These are phyloP conservation scores for Heliothis subflexa DNA, from an alignment of 1,140 invertebrate genomes.

Conservation along the genomic window DNA sequence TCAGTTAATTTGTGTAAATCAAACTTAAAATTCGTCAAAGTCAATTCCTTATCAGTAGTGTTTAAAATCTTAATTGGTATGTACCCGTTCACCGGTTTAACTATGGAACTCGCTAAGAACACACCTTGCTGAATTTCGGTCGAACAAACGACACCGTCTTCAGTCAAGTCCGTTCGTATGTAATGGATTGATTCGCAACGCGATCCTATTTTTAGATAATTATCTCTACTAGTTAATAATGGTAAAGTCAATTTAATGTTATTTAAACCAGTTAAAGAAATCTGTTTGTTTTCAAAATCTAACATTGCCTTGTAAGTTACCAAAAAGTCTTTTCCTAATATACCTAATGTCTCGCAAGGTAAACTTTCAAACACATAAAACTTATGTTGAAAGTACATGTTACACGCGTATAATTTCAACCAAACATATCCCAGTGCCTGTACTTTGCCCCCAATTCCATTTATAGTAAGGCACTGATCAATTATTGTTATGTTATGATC, in stretches of 20 bases:
- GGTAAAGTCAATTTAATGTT: constrained; percentile 28
- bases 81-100: constrained; percentile 48
- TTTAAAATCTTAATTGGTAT: constrained; percentile 52
- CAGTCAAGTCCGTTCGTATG: constrained; percentile 42
- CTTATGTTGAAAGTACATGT: constrained; percentile 44
- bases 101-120: constrained; percentile 50
- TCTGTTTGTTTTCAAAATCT: constrained; percentile 38
- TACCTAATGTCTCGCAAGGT: constrained; percentile 47
- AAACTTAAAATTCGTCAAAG: constrained; percentile 45
- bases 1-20: constrained; percentile 32
- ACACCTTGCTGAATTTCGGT: constrained; percentile 45
- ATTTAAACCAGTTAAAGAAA: constrained; percentile 45
- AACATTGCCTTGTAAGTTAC: constrained; percentile 45
- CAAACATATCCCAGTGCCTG: constrained; percentile 54
- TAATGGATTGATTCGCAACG: constrained; percentile 53
- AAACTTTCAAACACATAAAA: constrained; percentile 58
- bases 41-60: constrained; percentile 48
- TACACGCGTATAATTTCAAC: constrained; percentile 34
- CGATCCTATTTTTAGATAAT: constrained; percentile 22
- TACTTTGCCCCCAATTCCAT: constrained; percentile 54
- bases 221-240: constrained; percentile 22
- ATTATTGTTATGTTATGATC: constrained; percentile 47
- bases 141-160: constrained; percentile 49
- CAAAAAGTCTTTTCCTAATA: constrained; percentile 34
- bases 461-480: constrained; percentile 51